Evolutionary conservation across 1,140 invertebrate genomes (phyloP).

Genomic region (Philopotamus ludificatus): DNA sequence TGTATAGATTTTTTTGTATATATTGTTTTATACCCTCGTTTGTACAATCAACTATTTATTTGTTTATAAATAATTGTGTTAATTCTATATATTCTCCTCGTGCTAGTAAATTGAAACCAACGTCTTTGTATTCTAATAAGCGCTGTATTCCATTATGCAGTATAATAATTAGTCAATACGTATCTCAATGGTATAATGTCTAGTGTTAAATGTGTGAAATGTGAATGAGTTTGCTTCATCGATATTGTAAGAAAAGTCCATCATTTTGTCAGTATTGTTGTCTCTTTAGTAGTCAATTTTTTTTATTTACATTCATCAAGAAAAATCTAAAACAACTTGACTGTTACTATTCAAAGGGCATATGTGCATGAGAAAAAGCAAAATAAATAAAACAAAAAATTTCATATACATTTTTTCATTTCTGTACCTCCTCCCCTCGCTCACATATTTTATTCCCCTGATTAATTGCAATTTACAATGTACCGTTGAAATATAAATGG

Average conservation of each 20-base stretch:
- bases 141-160: slow-evolving; percentile 25
- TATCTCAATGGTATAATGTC: slow-evolving; percentile 30
- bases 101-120: too few relatives aligned
- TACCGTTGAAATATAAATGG: too few relatives aligned
- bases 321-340: slow-evolving; percentile 12
- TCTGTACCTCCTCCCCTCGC: not conserved
- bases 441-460: too few relatives aligned
- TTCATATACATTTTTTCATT: slow-evolving; percentile 2
- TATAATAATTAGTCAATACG: slow-evolving; percentile 24
- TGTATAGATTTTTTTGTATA: not conserved
- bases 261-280: slow-evolving; percentile 25
- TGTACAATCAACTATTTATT: not conserved
- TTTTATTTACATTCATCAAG: slow-evolving; percentile 26
- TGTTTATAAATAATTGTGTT: not conserved
- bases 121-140: slow-evolving; percentile 25
- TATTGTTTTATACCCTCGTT: not conserved
- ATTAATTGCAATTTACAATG: too few relatives aligned
- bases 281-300: slow-evolving; percentile 27
- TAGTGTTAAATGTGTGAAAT: slow-evolving; percentile 30
- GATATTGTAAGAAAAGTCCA: slow-evolving; percentile 14
- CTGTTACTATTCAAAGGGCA: slow-evolving; percentile 27
- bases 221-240: slow-evolving; percentile 26
- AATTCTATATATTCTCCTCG: not conserved
- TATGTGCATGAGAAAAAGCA: slow-evolving; percentile 19
- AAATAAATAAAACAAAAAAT: slow-evolving; percentile 15